These are phyloP conservation scores for Galemys pyrenaicus DNA, from an alignment of 2,113 vertebrate species.

Conservation along the genomic window DNA sequence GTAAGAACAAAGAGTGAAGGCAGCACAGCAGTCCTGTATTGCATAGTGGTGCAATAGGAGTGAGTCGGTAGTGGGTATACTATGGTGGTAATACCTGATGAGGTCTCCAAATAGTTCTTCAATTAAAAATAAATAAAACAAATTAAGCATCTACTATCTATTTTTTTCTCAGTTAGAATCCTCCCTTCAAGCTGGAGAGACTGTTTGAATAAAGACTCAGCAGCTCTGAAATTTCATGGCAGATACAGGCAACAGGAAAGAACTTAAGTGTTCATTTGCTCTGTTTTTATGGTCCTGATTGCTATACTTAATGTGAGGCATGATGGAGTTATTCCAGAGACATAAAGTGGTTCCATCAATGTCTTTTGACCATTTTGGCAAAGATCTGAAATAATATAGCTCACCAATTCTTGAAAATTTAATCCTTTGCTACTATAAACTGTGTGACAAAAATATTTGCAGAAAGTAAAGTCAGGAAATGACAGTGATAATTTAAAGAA, in stretches of 20 bases:
- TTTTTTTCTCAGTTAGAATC: no score
- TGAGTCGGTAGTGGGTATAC: no score
- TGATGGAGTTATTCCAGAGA: conserved; percentile 63
- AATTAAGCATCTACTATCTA: no score
- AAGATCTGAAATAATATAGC: conserved; percentile 33
- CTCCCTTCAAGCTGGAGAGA: neutral
- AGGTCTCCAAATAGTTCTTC: no score
- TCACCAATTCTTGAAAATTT: conserved; percentile 18
- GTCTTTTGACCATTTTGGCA: conserved; percentile 12
- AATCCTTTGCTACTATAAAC: conserved; percentile 20
- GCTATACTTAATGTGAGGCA: conserved; percentile 38
- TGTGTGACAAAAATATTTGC: neutral
- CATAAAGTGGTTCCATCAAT: conserved; percentile 54
- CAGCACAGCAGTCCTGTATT: no score
- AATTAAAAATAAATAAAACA: no score
- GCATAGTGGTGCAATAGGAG: no score
- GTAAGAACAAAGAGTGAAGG: no score
- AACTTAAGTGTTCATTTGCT: conserved; percentile 46
- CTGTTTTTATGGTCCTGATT: conserved; percentile 57
- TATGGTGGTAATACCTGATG: no score
- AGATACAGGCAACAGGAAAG: neutral
- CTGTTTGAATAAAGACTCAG: conserved; percentile 1
- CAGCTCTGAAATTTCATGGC: conserved; percentile 41
- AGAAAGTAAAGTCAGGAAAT: conserved; percentile 16
- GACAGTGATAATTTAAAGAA: neutral